A percentile compares a stretch with the other conserved stretches of the same genome.
phyloP scores from a whole-genome alignment of 1,140 invertebrate species.

The Probaryconus sp. region DNA sequence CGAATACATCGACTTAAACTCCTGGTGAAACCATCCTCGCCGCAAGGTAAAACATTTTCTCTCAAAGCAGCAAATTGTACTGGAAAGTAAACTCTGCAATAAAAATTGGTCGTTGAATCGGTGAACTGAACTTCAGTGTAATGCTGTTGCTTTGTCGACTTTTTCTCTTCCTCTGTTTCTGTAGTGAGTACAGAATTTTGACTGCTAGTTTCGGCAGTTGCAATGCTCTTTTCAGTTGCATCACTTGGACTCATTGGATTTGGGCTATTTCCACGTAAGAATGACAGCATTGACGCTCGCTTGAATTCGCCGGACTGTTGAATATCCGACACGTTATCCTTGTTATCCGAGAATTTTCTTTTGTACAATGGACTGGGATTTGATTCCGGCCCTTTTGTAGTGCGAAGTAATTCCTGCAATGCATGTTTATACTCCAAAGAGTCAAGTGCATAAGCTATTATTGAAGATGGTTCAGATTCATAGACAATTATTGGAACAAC shows the following conservation, averaged over 20 bases:
- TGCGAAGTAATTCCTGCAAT: conserved; percentile 77
- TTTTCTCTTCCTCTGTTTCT: conserved; percentile 73
- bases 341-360: conserved; percentile 75
- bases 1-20: conserved; percentile 93
- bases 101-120: conserved; percentile 87
- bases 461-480: conserved; percentile 92
- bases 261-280: conserved; percentile 75
- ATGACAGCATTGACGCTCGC: conserved; percentile 75
- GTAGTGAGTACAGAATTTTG: conserved; percentile 18
- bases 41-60: conserved; percentile 83
- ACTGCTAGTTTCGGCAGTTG: conserved; percentile 57
- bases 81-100: conserved; percentile 91
- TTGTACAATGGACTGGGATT: conserved; percentile 78
- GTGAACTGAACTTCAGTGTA: conserved; percentile 89
- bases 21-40: conserved; percentile 86
- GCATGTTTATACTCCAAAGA: conserved; percentile 85
- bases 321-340: conserved; percentile 71
- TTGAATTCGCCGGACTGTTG: conserved; percentile 74
- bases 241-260: conserved; percentile 72
- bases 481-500: conserved; percentile 87
- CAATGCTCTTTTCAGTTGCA: conserved; percentile 63
- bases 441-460: conserved; percentile 91
- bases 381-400: conserved; percentile 66
- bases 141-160: conserved; percentile 72
- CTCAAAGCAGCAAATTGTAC: conserved; percentile 90